phyloP scores from a whole-genome alignment of 1,140 invertebrate species.

The Delia radicum region DNA sequence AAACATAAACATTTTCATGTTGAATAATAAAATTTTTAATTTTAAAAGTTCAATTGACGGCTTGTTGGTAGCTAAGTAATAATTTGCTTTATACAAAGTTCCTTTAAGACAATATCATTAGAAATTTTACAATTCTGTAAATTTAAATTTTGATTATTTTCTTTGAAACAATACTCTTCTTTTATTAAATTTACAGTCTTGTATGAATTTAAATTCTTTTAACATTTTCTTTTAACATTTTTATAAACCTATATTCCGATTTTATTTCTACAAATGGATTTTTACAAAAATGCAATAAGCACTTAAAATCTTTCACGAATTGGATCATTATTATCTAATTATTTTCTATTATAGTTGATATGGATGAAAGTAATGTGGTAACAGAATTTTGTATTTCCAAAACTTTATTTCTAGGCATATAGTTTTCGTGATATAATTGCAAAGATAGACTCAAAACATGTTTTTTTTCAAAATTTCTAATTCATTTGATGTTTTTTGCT shows the following conservation, averaged over 20 bases:
- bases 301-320: background rate
- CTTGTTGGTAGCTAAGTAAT: no score
- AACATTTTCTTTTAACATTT: conserved; percentile 20
- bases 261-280: conserved; percentile 15
- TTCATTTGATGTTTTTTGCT: background rate
- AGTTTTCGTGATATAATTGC: conserved; percentile 6
- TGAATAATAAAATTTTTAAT: no score
- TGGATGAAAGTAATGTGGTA: background rate
- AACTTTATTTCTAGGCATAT: conserved; percentile 19
- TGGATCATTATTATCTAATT: background rate
- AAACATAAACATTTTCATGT: no score
- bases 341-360: conserved; percentile 4
- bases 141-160: no score
- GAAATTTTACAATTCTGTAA: no score
- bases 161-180: no score
- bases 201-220: no score
- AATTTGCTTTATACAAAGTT: no score
- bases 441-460: conserved; percentile 10
- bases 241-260: conserved; percentile 24
- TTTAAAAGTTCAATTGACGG: no score
- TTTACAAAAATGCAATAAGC: conserved; percentile 13
- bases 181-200: no score
- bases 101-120: no score
- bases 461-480: conserved; percentile 11
- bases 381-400: conserved; percentile 26